Evolutionary conservation across 2,113 vertebrate genomes (phyloP).

Genomic region (Nothoprocta perdicaria): DNA sequence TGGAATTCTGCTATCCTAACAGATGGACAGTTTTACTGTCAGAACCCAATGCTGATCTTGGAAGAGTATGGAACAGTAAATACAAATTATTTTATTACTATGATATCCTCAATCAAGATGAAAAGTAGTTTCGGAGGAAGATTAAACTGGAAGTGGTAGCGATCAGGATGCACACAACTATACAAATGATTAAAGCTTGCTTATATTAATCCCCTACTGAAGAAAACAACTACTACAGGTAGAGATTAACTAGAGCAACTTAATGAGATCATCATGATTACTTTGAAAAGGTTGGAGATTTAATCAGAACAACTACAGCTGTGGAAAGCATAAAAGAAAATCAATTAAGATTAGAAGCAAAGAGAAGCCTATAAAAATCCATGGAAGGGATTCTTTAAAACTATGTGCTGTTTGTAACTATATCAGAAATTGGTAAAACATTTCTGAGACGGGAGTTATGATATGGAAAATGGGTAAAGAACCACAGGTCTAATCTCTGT

Average conservation of each 20-base stretch:
- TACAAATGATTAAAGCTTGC: not conserved
- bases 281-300: slow-evolving; percentile 14
- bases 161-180: not conserved
- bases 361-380: not conserved
- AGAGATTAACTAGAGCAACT: slow-evolving; percentile 9
- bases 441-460: not conserved
- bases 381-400: not conserved
- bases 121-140: not conserved
- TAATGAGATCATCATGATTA: slow-evolving; percentile 45
- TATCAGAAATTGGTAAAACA: not conserved
- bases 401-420: not conserved
- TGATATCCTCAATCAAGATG: not conserved
- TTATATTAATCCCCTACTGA: not conserved
- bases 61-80: not conserved
- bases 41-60: not conserved
- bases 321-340: slow-evolving; percentile 33
- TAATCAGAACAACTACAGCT: slow-evolving; percentile 35
- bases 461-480: not conserved
- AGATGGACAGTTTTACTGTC: not conserved
- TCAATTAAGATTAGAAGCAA: slow-evolving; percentile 36
- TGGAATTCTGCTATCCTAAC: not conserved
- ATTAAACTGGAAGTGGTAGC: not conserved
- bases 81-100: not conserved
- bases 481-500: not conserved
- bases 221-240: not conserved